A percentile compares a stretch with the other conserved stretches of the same genome.
These are phyloP conservation scores for Acromyrmex heyeri DNA, from an alignment of 1,140 invertebrate genomes.

Conservation along the genomic window DNA sequence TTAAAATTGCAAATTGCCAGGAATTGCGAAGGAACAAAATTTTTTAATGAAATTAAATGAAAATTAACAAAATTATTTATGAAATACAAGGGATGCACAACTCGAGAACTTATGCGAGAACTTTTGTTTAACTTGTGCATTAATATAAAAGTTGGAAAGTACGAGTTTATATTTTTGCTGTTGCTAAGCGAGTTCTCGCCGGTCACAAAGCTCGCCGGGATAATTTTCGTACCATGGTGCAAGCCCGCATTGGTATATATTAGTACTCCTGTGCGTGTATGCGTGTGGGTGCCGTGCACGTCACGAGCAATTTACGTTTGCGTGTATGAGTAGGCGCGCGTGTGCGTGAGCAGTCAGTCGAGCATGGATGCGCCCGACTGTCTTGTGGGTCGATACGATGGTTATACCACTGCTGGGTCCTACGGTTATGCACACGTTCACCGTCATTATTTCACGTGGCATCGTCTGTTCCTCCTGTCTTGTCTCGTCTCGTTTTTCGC, in stretches of 20 bases:
- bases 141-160: background rate
- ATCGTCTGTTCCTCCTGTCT: slow-evolving; percentile 40
- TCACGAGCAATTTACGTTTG: slow-evolving; percentile 28
- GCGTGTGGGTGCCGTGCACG: slow-evolving; percentile 9
- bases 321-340: background rate
- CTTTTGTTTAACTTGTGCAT: background rate
- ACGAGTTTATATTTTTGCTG: slow-evolving; percentile 29
- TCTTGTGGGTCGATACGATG: slow-evolving; percentile 77
- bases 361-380: slow-evolving; percentile 51
- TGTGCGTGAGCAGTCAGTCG: slow-evolving; percentile 38
- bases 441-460: slow-evolving; percentile 28
- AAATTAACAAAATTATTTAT: background rate
- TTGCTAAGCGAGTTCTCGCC: slow-evolving; percentile 26
- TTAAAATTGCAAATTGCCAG: no score
- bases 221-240: slow-evolving; percentile 36
- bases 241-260: slow-evolving; percentile 42
- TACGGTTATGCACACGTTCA: slow-evolving; percentile 57
- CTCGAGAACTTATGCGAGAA: background rate
- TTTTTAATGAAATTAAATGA: background rate
- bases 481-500: slow-evolving; percentile 32
- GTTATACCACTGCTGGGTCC: slow-evolving; percentile 65
- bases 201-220: slow-evolving; percentile 13
- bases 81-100: background rate
- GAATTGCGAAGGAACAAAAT: background rate
- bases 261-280: background rate